Percentiles rank a stretch among this genome's conserved stretches.
Conservation (phyloP, 2,888 invertebrate genomes). For the Oscheius sp. region DNA sequence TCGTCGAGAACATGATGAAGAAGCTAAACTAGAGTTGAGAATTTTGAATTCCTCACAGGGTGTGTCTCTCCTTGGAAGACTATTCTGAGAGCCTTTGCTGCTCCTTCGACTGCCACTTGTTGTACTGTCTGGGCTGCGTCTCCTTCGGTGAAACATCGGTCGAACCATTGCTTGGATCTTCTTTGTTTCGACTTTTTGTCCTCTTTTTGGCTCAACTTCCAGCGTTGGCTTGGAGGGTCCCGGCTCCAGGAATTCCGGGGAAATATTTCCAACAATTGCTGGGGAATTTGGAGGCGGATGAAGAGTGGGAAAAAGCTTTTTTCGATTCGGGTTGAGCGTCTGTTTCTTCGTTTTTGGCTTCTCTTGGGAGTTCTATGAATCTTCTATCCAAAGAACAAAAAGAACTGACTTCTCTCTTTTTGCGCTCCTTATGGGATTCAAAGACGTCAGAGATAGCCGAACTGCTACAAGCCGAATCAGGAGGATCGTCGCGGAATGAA, state of each 20-base stretch:
- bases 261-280: slow-evolving; percentile 10
- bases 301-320: neutral
- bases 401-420: slow-evolving; percentile 14
- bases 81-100: slow-evolving; percentile 25
- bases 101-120: slow-evolving; percentile 28
- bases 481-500: neutral
- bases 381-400: too few relatives aligned
- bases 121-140: slow-evolving; percentile 25
- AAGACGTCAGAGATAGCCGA: neutral
- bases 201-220: too few relatives aligned
- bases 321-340: neutral
- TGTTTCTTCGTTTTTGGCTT: neutral
- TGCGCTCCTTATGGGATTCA: neutral
- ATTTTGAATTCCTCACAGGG: slow-evolving; percentile 19
- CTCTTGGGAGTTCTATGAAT: neutral
- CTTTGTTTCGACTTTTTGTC: too few relatives aligned
- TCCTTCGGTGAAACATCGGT: neutral
- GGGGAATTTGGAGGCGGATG: slow-evolving; percentile 21
- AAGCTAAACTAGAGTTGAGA: slow-evolving; percentile 13
- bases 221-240: neutral
- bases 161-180: neutral
- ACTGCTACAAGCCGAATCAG: neutral
- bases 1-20: slow-evolving; percentile 8
- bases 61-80: slow-evolving; percentile 10
- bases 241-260: neutral